These are phyloP conservation scores for Oreochromis aureus DNA, from an alignment of 2,113 vertebrate species.

Conservation along the genomic window DNA sequence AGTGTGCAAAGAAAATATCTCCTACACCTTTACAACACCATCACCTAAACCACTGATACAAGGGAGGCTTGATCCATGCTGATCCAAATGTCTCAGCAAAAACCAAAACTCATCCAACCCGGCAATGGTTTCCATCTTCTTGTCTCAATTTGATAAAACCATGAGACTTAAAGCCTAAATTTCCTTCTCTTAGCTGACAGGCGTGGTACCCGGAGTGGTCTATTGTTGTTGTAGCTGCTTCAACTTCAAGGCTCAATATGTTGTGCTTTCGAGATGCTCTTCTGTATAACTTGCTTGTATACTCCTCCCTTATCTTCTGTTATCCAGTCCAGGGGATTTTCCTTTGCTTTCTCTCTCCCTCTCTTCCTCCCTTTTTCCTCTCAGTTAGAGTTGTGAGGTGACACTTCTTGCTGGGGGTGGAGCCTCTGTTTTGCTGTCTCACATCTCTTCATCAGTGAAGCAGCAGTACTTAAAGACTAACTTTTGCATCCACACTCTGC, in stretches of 20 bases:
- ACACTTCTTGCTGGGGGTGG: neutral
- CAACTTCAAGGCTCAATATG: neutral
- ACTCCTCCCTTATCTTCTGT: neutral
- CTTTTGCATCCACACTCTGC: neutral
- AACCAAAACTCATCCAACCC: neutral
- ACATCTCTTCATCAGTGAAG: neutral
- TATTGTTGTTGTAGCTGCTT: neutral
- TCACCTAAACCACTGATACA: neutral
- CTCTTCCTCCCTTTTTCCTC: neutral
- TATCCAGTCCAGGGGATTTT: neutral
- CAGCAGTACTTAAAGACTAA: neutral
- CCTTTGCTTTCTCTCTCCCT: neutral
- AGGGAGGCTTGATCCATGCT: neutral
- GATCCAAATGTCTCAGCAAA: neutral
- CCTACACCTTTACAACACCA: neutral
- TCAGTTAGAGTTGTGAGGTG: neutral
- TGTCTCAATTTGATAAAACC: neutral
- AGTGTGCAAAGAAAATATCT: neutral
- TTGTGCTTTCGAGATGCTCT: neutral
- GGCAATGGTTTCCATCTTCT: neutral
- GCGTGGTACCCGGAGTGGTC: fast-evolving
- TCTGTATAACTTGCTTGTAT: neutral
- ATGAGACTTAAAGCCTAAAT: neutral
- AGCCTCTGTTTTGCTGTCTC: neutral
- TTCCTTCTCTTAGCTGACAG: neutral